phyloP scores from a whole-genome alignment of 2,888 invertebrate genomes.

The Cinara cedri region DNA sequence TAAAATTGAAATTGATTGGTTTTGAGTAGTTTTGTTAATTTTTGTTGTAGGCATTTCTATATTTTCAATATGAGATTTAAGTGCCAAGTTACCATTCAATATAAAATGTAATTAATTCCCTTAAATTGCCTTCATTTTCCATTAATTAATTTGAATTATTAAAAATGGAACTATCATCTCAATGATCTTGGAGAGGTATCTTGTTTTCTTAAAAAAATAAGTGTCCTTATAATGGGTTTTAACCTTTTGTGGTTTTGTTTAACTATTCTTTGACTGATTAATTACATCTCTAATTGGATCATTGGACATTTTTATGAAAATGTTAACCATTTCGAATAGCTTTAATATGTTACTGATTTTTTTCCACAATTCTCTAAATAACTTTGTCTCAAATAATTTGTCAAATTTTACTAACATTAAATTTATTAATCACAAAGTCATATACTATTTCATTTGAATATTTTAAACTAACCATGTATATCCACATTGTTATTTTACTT shows the following conservation, averaged over 20 bases:
- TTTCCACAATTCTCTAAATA: no score
- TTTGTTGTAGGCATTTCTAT: not conserved
- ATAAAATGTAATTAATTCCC: not conserved
- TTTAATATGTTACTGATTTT: no score
- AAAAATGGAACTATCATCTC: not conserved
- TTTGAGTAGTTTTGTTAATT: slow-evolving; percentile 9
- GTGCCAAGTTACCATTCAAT: not conserved
- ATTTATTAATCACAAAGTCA: no score
- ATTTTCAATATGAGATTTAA: not conserved
- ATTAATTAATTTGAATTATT: not conserved
- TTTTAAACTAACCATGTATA: no score
- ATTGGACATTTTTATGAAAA: no score
- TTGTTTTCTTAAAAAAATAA: not conserved
- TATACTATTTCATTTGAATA: no score
- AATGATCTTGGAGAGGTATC: not conserved
- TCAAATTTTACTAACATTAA: no score
- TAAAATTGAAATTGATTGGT: not conserved
- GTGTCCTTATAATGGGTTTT: not conserved
- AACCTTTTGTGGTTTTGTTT: not conserved
- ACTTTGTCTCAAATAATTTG: no score
- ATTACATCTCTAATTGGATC: no score
- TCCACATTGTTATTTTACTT: no score
- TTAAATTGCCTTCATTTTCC: not conserved
- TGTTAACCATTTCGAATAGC: no score
- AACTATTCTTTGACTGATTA: not conserved